Conservation (phyloP, 1,140 invertebrate genomes). For the Trachymyrmex cornetzi region DNA sequence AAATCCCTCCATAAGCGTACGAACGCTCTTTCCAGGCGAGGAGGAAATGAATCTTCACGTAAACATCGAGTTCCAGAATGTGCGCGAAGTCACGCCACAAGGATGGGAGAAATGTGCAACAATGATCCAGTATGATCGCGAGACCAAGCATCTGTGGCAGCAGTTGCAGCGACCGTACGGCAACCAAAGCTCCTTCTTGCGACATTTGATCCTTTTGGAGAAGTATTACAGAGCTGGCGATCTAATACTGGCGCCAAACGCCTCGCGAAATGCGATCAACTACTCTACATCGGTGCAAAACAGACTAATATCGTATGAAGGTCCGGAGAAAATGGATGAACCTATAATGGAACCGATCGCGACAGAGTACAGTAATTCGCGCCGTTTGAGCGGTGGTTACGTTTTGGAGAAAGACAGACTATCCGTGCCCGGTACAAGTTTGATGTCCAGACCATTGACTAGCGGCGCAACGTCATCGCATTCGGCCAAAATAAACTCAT, state of each 20-base stretch:
- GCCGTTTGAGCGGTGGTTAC: constrained; percentile 81
- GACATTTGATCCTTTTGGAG: constrained; percentile 93
- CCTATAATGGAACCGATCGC: constrained; percentile 81
- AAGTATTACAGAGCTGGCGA: constrained; percentile 94
- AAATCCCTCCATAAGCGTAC: constrained; percentile 93
- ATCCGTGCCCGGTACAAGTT: constrained; percentile 56
- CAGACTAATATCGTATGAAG: constrained; percentile 91
- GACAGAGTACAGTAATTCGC: constrained; percentile 79
- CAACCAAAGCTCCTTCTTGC: constrained; percentile 93
- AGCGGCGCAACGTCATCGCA: constrained; percentile 19
- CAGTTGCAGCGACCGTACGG: constrained; percentile 94
- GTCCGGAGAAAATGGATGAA: constrained; percentile 85
- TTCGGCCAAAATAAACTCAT: constrained; percentile 61
- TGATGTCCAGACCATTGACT: constrained; percentile 31
- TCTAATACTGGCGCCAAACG: constrained; percentile 90
- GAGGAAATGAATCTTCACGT: constrained; percentile 93
- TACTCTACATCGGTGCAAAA: constrained; percentile 94
- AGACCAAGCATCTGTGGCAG: constrained; percentile 93
- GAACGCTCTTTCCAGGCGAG: constrained; percentile 92
- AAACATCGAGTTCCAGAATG: constrained; percentile 90
- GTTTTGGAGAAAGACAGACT: constrained; percentile 77
- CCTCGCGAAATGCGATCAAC: constrained; percentile 91
- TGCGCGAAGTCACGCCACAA: constrained; percentile 90
- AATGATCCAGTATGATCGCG: constrained; percentile 93
- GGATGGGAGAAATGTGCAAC: constrained; percentile 94